A percentile compares a stretch with the other conserved stretches of the same genome.
Conservation (phyloP, 2,797 vertebrate genomes). For the Botia almorhae region DNA sequence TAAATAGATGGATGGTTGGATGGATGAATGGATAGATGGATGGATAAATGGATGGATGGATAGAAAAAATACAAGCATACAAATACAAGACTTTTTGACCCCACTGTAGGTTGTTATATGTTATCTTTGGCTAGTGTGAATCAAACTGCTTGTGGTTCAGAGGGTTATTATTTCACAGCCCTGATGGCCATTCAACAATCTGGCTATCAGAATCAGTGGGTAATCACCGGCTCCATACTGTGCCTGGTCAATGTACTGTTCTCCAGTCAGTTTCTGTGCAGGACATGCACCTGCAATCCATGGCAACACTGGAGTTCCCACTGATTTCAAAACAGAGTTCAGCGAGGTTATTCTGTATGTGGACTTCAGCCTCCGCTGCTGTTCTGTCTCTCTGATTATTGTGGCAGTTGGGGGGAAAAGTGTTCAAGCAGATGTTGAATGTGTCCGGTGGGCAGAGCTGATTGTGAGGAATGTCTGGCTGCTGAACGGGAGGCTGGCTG, state of each 20-base stretch:
- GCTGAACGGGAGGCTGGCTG: conserved; percentile 43
- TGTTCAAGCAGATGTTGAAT: conserved; percentile 31
- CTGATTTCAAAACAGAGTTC: conserved; percentile 37
- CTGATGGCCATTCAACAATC: conserved; percentile 45
- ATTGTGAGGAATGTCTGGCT: conserved; percentile 40
- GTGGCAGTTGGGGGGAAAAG: conserved; percentile 11
- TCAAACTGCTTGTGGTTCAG: background rate
- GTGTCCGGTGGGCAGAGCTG: conserved; percentile 22
- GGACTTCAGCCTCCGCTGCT: conserved; percentile 25
- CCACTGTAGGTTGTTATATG: background rate
- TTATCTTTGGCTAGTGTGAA: background rate
- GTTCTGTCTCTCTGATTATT: conserved; percentile 32
- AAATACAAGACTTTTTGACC: too few relatives aligned
- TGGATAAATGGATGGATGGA: too few relatives aligned
- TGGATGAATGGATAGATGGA: too few relatives aligned
- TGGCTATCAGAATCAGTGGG: conserved; percentile 33
- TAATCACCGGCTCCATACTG: conserved; percentile 32
- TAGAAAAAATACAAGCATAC: too few relatives aligned
- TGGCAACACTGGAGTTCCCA: conserved; percentile 14
- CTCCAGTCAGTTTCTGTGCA: conserved; percentile 31
- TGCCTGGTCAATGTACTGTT: conserved; percentile 36
- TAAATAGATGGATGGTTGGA: too few relatives aligned
- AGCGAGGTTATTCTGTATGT: conserved; percentile 26
- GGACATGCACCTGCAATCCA: conserved; percentile 42
- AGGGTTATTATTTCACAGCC: conserved; percentile 37